Conservation (phyloP, 1,140 invertebrate species). For the Apolygus lucorum region DNA sequence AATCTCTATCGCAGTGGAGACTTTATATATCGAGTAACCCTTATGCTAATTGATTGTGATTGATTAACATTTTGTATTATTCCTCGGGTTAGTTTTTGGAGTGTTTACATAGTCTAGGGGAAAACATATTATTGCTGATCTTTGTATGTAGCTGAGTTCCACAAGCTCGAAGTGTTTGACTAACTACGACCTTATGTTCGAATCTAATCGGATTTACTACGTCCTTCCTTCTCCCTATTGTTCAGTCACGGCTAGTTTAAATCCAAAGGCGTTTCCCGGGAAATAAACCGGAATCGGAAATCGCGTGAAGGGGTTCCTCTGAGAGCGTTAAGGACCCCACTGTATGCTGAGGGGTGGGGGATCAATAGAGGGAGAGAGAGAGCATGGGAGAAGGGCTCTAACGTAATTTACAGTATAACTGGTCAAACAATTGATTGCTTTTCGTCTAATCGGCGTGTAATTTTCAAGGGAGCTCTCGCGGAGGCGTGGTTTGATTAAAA, state of each 20-base stretch:
- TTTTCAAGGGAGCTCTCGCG: constrained; percentile 10
- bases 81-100: too few relatives aligned
- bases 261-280: neutral
- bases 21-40: too few relatives aligned
- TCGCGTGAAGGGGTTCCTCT: neutral
- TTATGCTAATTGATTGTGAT: too few relatives aligned
- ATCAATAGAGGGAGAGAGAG: neutral
- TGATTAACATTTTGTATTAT: too few relatives aligned
- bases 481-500: constrained; percentile 7
- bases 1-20: too few relatives aligned
- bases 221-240: too few relatives aligned
- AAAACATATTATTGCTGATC: too few relatives aligned
- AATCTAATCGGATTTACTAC: too few relatives aligned
- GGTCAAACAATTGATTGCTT: constrained; percentile 19
- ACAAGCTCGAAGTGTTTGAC: too few relatives aligned
- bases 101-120: too few relatives aligned
- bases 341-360: neutral
- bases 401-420: constrained; percentile 15
- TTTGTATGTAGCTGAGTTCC: too few relatives aligned
- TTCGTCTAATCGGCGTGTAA: constrained; percentile 21
- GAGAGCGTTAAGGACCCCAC: neutral
- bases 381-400: neutral
- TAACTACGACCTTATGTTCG: too few relatives aligned
- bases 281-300: neutral
- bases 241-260: neutral